Conservation (phyloP, 1,140 invertebrate genomes). For the Panagrolaimus sp. region DNA sequence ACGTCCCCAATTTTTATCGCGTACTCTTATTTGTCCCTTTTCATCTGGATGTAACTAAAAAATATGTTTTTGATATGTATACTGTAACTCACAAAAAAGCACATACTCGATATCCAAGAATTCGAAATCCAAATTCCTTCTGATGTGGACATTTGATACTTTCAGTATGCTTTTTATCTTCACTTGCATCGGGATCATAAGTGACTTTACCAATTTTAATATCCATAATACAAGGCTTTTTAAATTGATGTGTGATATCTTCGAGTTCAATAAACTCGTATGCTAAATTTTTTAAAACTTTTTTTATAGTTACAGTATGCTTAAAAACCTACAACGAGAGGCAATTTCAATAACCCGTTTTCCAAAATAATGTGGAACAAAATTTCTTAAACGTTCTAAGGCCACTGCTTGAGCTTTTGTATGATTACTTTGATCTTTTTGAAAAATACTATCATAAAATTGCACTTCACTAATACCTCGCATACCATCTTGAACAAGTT, state of each 20-base stretch:
- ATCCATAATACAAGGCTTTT: slow-evolving; percentile 83
- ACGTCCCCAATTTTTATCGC: slow-evolving; percentile 14
- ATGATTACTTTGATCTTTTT: slow-evolving; percentile 14
- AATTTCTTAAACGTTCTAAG: slow-evolving; percentile 15
- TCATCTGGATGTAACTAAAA: slow-evolving; percentile 8
- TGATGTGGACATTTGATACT: slow-evolving; percentile 73
- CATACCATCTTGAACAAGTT: slow-evolving; percentile 41
- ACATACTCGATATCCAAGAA: slow-evolving; percentile 81
- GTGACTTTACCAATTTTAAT: slow-evolving; percentile 83
- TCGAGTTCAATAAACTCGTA: slow-evolving; percentile 74
- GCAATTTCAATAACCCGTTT: slow-evolving; percentile 18
- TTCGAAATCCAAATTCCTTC: slow-evolving; percentile 75
- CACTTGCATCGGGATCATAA: slow-evolving; percentile 76
- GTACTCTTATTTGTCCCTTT: not conserved
- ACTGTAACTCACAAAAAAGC: not conserved
- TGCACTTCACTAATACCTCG: slow-evolving; percentile 41
- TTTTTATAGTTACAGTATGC: too few relatives aligned
- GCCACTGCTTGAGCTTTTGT: not conserved
- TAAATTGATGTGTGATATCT: slow-evolving; percentile 72
- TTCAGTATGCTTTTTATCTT: slow-evolving; percentile 74
- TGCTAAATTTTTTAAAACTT: slow-evolving; percentile 54
- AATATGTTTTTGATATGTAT: not conserved
- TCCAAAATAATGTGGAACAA: slow-evolving; percentile 34
- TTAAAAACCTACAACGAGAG: slow-evolving; percentile 5
- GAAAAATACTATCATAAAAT: slow-evolving; percentile 20